These are phyloP conservation scores for Chymomyza costata DNA, from an alignment of 1,140 invertebrate genomes.

Conservation along the genomic window DNA sequence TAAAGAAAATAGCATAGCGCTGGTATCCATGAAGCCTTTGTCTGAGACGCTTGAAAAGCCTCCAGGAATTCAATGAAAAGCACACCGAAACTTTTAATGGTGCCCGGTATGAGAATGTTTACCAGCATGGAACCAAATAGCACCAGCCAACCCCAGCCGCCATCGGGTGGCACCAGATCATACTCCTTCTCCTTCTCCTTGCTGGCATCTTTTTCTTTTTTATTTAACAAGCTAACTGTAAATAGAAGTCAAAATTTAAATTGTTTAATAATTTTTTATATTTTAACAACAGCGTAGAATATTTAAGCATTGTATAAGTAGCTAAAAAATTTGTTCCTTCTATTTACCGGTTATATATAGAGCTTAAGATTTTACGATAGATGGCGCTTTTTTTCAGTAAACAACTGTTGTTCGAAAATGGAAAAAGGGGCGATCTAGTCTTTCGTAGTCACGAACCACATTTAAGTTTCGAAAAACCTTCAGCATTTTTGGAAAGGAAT, in stretches of 20 bases:
- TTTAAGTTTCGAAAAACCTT: too few relatives aligned
- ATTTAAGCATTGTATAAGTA: too few relatives aligned
- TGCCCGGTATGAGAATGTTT: conserved; percentile 87
- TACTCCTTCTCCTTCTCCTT: conserved; percentile 75
- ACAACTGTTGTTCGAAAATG: too few relatives aligned
- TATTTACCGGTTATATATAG: too few relatives aligned
- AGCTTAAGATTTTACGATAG: too few relatives aligned
- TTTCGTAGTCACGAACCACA: too few relatives aligned
- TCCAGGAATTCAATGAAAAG: conserved; percentile 87
- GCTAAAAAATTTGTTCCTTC: too few relatives aligned
- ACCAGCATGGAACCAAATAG: conserved; percentile 87
- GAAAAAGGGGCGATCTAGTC: too few relatives aligned
- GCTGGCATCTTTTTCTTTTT: conserved; percentile 65
- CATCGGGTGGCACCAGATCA: conserved; percentile 80
- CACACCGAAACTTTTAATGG: conserved; percentile 91
- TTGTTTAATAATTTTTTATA: too few relatives aligned
- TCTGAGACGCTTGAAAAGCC: conserved; percentile 82
- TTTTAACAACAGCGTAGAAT: too few relatives aligned
- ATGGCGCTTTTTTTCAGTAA: too few relatives aligned
- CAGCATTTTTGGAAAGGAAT: too few relatives aligned
- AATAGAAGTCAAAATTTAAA: conserved; percentile 2
- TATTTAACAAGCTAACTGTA: conserved; percentile 52
- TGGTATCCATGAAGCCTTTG: conserved; percentile 88
- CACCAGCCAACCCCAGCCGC: conserved; percentile 89
- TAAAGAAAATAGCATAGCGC: conserved; percentile 90